Conservation (phyloP, 2,888 invertebrate genomes). For the Globia sparganii region DNA sequence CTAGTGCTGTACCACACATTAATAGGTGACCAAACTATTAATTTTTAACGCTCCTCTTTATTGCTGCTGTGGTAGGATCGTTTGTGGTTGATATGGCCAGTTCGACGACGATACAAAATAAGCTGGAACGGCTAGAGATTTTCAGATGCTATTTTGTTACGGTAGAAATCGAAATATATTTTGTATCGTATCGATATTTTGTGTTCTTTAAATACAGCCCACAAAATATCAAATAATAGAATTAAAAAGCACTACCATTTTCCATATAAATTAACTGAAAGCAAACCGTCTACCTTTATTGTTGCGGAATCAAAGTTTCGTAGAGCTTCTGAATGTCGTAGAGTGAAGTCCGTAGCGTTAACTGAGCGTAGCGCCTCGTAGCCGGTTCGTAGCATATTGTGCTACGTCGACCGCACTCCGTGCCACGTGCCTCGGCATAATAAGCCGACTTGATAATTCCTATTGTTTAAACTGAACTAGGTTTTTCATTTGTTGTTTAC, state of each 20-base stretch:
- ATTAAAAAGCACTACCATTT: conserved; percentile 30
- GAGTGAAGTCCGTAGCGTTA: conserved; percentile 69
- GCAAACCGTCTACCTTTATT: conserved; percentile 42
- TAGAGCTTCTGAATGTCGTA: conserved; percentile 67
- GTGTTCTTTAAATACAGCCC: background rate
- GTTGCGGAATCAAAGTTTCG: conserved; percentile 64
- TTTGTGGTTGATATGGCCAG: conserved; percentile 37
- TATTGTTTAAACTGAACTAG: conserved; percentile 57
- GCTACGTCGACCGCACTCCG: conserved; percentile 75
- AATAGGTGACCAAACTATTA: conserved; percentile 54
- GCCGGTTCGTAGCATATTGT: conserved; percentile 69
- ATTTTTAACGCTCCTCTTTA: conserved; percentile 57
- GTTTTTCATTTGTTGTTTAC: conserved; percentile 43
- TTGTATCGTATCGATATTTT: background rate
- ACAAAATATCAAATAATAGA: background rate
- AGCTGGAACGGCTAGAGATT: conserved; percentile 5
- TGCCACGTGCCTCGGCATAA: conserved; percentile 81
- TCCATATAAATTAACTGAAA: conserved; percentile 51
- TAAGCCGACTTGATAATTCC: conserved; percentile 73
- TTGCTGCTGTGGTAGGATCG: conserved; percentile 34
- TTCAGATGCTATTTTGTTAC: conserved; percentile 10
- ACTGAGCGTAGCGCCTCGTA: conserved; percentile 70
- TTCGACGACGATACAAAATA: conserved; percentile 39
- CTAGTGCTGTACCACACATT: conserved; percentile 53
- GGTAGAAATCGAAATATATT: background rate